These are phyloP conservation scores for Drosophila insularis DNA, from an alignment of 1,140 invertebrate genomes.

Conservation along the genomic window DNA sequence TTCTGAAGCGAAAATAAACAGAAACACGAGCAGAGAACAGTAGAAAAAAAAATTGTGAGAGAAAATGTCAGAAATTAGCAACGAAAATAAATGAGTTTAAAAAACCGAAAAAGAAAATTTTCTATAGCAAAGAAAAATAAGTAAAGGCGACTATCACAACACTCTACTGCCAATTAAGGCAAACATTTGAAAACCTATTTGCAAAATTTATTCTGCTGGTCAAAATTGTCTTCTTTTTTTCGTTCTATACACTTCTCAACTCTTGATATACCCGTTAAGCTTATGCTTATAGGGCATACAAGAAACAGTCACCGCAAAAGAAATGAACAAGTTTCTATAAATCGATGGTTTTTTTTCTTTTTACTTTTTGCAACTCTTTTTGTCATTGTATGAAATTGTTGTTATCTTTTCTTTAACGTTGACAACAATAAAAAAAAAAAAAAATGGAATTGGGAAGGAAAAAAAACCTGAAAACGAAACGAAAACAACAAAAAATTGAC, in stretches of 20 bases:
- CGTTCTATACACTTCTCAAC: background rate
- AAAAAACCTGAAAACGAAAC: slow-evolving; percentile 24
- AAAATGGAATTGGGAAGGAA: background rate
- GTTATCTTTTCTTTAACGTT: slow-evolving; percentile 44
- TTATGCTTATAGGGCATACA: background rate
- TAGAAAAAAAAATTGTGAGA: slow-evolving; percentile 6
- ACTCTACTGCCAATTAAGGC: background rate
- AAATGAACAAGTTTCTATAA: slow-evolving; percentile 33
- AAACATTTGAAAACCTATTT: too few relatives aligned
- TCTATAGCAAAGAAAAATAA: background rate
- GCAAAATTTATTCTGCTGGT: too few relatives aligned
- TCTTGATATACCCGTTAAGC: background rate
- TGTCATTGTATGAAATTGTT: slow-evolving; percentile 52
- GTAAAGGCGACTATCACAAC: background rate
- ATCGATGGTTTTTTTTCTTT: slow-evolving; percentile 22
- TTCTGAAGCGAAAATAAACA: slow-evolving; percentile 7
- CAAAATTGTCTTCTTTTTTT: too few relatives aligned
- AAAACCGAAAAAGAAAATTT: background rate
- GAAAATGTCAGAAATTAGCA: slow-evolving; percentile 75
- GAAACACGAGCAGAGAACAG: background rate
- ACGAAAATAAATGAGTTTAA: slow-evolving; percentile 72
- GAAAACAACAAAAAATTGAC: slow-evolving; percentile 54
- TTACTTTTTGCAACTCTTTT: slow-evolving; percentile 25
- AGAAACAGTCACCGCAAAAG: background rate
- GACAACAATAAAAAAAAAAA: slow-evolving; percentile 25